Base-by-base conservation (phyloP, 2,888 invertebrate species). In the Drepana falcataria region DNA sequence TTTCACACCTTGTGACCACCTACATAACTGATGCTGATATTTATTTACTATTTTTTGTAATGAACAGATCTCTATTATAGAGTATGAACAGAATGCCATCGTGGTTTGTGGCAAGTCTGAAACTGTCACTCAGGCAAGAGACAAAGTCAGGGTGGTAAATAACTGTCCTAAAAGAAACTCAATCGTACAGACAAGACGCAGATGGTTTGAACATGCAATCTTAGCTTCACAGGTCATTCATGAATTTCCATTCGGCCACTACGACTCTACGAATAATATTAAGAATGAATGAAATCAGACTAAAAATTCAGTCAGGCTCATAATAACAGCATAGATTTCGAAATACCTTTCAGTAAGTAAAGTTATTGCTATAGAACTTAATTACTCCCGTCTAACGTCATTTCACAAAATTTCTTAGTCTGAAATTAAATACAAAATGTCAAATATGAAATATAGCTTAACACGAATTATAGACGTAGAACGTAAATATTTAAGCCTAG, bases 381-480 rank as follows among this genome's bases (percentile, higher is more conserved):
- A 44, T 44, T 44, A 44, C 9, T 2, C 44, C 37, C 9, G 6
- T 9, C 44, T 44, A 2, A 44, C 3, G 9, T 44, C 2, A 44
- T 44, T 44, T 44, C 44, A 9, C 9, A 44, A 1, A 44, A 44
- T 44, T 44, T 44, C 9, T 3, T 6, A 9, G 9, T 6, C 44
- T 44, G 6, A 9, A 2, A 4, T 2, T 21, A 37, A 49, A 33
- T 35, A 49, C 5, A 2, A 2, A 49, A 40, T 49, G 9, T 40
- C 41, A 51, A 51, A 51, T 53, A 52, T 48, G 35, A 54, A 54
- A 61, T 61, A 49, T 57, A 64, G 65, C 69, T 49, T 52, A 65
- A 73, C 72, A 60, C 66, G 64, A 69, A 68, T 75, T 68, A 65
- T 56, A 66, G 69, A 65, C 60, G 63, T 56, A 52, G 40, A 48